Evolutionary conservation across 2,797 vertebrate genomes (phyloP).

Genomic region (Corythornis leucogaster): DNA sequence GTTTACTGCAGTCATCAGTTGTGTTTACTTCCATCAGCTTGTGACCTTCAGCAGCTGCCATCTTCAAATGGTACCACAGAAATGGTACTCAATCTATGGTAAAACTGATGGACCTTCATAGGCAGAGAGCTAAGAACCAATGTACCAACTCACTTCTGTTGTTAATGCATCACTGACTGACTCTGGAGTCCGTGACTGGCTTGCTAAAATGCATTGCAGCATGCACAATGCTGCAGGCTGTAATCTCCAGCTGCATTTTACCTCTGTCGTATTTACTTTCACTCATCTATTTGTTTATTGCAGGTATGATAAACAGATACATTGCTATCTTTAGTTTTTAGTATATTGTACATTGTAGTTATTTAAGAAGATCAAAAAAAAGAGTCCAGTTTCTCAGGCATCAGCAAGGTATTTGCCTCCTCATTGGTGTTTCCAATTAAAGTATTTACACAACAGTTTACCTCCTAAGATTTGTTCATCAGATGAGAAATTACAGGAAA

Average conservation of each 20-base stretch:
- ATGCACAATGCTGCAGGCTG: neutral
- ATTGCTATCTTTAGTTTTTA: neutral
- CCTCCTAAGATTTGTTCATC: neutral
- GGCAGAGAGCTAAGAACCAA: neutral
- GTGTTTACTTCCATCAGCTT: neutral
- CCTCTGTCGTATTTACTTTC: neutral
- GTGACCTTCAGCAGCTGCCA: neutral
- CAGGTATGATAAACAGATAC: neutral
- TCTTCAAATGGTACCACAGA: neutral
- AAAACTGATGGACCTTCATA: neutral
- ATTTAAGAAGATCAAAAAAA: neutral
- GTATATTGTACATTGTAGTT: neutral
- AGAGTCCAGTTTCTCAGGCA: neutral
- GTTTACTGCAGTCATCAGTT: neutral
- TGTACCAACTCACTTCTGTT: neutral
- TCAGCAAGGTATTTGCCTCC: neutral
- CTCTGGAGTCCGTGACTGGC: neutral
- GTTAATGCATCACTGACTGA: neutral
- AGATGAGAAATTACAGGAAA: neutral
- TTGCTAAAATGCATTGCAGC: neutral
- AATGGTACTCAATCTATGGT: neutral
- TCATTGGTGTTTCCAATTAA: neutral
- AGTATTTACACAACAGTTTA: neutral
- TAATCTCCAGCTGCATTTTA: neutral
- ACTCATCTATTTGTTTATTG: neutral